These are phyloP conservation scores for Strigops habroptila DNA, from an alignment of 2,113 vertebrate genomes.

Conservation along the genomic window DNA sequence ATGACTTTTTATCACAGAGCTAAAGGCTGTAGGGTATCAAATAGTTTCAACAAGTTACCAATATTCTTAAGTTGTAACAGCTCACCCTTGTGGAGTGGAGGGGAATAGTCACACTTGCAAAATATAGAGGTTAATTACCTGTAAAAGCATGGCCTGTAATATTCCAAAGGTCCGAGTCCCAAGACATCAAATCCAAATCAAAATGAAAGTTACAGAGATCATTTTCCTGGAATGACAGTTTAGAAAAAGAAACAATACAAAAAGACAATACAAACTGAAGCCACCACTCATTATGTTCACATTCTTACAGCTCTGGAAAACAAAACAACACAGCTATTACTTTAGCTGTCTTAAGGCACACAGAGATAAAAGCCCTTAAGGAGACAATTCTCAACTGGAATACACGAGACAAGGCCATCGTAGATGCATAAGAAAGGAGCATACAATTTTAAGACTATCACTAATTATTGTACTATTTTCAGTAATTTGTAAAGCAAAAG, in stretches of 20 bases:
- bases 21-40: background rate
- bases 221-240: slow-evolving; percentile 72
- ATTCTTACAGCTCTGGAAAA: background rate
- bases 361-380: background rate
- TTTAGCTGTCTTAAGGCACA: background rate
- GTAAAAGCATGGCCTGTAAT: slow-evolving; percentile 68
- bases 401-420: background rate
- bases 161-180: slow-evolving; percentile 76
- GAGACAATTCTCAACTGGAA: background rate
- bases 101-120: background rate
- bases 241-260: slow-evolving; percentile 7
- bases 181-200: slow-evolving; percentile 84
- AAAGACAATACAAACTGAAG: background rate
- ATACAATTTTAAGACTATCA: background rate
- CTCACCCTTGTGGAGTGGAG: background rate
- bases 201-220: slow-evolving; percentile 82
- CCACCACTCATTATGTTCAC: background rate
- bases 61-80: background rate
- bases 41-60: background rate
- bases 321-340: background rate
- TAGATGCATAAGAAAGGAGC: background rate
- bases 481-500: background rate
- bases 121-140: slow-evolving; percentile 71
- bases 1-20: background rate
- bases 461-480: rapidly evolving